phyloP scores from a whole-genome alignment of 2,797 vertebrate species.

The Linurgus olivaceus region DNA sequence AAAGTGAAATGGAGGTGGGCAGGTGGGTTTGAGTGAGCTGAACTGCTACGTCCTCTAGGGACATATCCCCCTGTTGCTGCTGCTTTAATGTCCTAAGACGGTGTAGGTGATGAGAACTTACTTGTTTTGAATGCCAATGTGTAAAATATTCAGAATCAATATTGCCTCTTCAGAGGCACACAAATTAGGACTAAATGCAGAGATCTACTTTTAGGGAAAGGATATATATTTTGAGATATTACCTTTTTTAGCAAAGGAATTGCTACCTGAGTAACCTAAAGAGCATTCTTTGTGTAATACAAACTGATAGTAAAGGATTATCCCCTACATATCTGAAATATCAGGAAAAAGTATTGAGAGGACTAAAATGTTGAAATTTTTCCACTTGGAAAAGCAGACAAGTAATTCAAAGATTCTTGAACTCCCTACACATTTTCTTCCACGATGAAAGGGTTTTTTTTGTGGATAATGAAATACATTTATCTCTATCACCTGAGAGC shows the following conservation, averaged over 20 bases:
- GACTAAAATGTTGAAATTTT: neutral
- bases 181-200: neutral
- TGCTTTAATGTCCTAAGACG: neutral
- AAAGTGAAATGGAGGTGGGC: neutral
- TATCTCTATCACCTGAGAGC: neutral
- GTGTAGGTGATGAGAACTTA: neutral
- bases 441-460: neutral
- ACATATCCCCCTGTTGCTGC: neutral
- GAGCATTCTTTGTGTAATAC: neutral
- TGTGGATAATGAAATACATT: neutral
- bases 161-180: neutral
- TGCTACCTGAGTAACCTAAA: neutral
- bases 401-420: neutral
- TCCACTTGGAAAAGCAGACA: neutral
- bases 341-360: neutral
- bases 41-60: neutral
- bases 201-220: neutral
- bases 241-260: neutral
- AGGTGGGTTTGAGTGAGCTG: neutral
- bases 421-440: neutral
- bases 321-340: neutral
- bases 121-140: neutral
- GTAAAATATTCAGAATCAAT: neutral
- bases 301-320: neutral
- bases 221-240: neutral